A percentile compares a stretch with the other conserved stretches of the same genome.
Evolutionary conservation across 2,797 vertebrate species (phyloP).

Genomic region (Denticeps clupeoides): DNA sequence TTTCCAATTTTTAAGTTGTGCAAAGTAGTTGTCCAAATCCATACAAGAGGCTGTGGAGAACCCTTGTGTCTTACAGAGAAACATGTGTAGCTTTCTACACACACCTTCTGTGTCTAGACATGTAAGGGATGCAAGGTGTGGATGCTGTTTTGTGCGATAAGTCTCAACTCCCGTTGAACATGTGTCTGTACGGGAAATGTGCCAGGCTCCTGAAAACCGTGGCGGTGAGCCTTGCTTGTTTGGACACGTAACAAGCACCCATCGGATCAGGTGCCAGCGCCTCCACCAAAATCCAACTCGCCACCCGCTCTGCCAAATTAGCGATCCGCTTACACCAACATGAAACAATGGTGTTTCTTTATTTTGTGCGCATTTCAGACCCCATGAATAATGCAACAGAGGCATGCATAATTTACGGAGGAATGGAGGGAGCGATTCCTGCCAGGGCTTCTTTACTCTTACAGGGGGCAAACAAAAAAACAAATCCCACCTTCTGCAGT

Average conservation of each 20-base stretch:
- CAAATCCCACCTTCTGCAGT: slow-evolving; percentile 49
- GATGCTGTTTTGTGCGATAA: slow-evolving; percentile 1
- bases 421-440: too few species aligned
- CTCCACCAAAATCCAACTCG: too few species aligned
- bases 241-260: slow-evolving; percentile 24
- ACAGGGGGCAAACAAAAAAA: slow-evolving; percentile 29
- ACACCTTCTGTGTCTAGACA: neutral
- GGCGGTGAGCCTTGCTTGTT: too few species aligned
- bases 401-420: slow-evolving; percentile 56
- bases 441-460: slow-evolving; percentile 38
- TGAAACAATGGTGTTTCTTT: slow-evolving; percentile 48
- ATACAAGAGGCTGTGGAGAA: too few species aligned
- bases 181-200: too few species aligned
- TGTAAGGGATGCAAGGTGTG: neutral
- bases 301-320: slow-evolving; percentile 48
- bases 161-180: slow-evolving; percentile 10
- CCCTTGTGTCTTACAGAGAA: too few species aligned
- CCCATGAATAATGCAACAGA: slow-evolving; percentile 54
- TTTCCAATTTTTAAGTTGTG: too few species aligned
- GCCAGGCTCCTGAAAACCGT: too few species aligned
- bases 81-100: too few species aligned
- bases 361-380: slow-evolving; percentile 45
- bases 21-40: too few species aligned
- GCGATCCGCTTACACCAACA: slow-evolving; percentile 45
- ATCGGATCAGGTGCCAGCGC: slow-evolving; percentile 19